A percentile compares a stretch with the other conserved stretches of the same genome.
phyloP scores from a whole-genome alignment of 2,888 invertebrate species.

The Crioceris asparagi region DNA sequence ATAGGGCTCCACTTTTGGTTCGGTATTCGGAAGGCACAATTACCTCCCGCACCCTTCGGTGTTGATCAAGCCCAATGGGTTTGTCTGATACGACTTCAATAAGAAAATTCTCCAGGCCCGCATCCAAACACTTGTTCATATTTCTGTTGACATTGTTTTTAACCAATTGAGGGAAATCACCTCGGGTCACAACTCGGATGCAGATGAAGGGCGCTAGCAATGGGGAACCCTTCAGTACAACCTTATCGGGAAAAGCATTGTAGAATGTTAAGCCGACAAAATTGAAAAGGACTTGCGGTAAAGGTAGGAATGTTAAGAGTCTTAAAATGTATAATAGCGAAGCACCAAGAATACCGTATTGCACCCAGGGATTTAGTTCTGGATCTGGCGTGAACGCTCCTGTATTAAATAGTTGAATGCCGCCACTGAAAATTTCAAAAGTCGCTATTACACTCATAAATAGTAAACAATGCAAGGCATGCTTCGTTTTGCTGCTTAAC shows the following conservation, averaged over 20 bases:
- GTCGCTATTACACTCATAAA: slow-evolving; percentile 62
- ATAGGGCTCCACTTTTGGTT: slow-evolving; percentile 79
- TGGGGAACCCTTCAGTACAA: slow-evolving; percentile 75
- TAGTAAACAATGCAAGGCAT: slow-evolving; percentile 68
- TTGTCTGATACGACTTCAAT: slow-evolving; percentile 95
- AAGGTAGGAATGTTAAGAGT: slow-evolving; percentile 69
- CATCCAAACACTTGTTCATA: slow-evolving; percentile 76
- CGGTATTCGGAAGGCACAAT: slow-evolving; percentile 80
- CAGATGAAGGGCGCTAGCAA: slow-evolving; percentile 88
- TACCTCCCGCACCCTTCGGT: slow-evolving; percentile 73
- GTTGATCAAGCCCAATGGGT: slow-evolving; percentile 61
- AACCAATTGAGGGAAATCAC: slow-evolving; percentile 87
- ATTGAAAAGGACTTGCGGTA: slow-evolving; percentile 84
- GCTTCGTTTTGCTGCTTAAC: slow-evolving; percentile 60
- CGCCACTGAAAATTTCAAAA: slow-evolving; percentile 51
- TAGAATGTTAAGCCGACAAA: slow-evolving; percentile 79
- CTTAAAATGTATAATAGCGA: slow-evolving; percentile 66
- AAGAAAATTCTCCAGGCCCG: slow-evolving; percentile 89
- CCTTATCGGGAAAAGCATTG: slow-evolving; percentile 91
- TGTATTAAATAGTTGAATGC: slow-evolving; percentile 39
- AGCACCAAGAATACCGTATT: slow-evolving; percentile 69
- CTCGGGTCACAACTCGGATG: slow-evolving; percentile 86
- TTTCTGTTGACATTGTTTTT: slow-evolving; percentile 77
- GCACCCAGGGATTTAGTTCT: slow-evolving; percentile 67
- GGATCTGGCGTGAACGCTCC: slow-evolving; percentile 35